Base-by-base conservation (phyloP, 2,113 vertebrate species). In the Callionymus lyra region DNA sequence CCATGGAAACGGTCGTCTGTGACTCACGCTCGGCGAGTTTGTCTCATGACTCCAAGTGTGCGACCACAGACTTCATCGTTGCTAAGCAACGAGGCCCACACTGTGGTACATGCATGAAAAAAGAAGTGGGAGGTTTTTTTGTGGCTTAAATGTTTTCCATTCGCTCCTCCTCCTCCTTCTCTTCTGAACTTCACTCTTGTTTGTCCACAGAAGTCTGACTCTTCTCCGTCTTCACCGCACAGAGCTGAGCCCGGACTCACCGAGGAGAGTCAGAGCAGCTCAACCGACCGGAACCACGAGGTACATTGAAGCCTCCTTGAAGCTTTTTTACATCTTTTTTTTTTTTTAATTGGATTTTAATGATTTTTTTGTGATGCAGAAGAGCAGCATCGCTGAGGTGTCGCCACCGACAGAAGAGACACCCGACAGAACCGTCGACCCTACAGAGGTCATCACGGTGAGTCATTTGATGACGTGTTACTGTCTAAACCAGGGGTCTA, bases 391-490 rank as follows among this genome's bases (percentile, higher is more conserved):
- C 31, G 60, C 63, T 6, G 47, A 16, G 0, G 65, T 50, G 12
- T 47, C 34, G 6, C 61, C 41, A 27, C 64, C 66, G 41, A 52
- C 31, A 43, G 39, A 54, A 33, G 34, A 36, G 44, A 3, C 12
- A 2, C 18, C 41, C 27, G 44, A 45, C 40, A 1, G 43, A 1
- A 46, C 45, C 17, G 64, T 62, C 14, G 70, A 74, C 15, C 50
- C 59, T 37, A 60, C 70, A 15, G 68, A 82, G 59, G 53, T 83
- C 31, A 78, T 79, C 8, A 85, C 81, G 69, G 82, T 84, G 19
- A 10, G 41, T n/a, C n/a, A n/a, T n/a, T n/a, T n/a, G n/a, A n/a
- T n/a, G n/a, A n/a, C n/a, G n/a, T n/a, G n/a, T n/a, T n/a, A n/a
- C n/a, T n/a, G n/a, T n/a, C n/a, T n/a, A n/a, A n/a, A n/a, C n/a